These are phyloP conservation scores for Struthio camelus DNA, from an alignment of 2,113 vertebrate genomes.

Conservation along the genomic window DNA sequence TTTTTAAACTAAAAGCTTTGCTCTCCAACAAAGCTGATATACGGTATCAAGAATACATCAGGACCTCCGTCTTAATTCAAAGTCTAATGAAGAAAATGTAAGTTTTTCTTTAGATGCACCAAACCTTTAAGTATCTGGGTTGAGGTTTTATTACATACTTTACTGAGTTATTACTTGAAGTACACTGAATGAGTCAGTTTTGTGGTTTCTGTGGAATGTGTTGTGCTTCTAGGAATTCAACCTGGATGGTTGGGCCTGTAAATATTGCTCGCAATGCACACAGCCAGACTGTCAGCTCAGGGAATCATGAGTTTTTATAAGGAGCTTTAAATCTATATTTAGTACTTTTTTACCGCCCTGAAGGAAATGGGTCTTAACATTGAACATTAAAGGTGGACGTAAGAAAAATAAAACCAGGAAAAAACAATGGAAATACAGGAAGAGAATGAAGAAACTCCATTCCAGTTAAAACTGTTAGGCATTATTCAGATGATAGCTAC, in stretches of 20 bases:
- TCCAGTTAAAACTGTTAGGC: neutral
- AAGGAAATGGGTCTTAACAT: neutral
- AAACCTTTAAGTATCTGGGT: neutral
- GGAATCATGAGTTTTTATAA: neutral
- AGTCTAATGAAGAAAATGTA: neutral
- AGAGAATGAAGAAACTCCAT: neutral
- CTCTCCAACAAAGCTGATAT: neutral
- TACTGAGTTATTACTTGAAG: neutral
- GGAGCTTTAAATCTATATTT: neutral
- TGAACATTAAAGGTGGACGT: neutral
- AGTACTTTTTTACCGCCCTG: neutral
- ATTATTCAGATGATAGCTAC: neutral
- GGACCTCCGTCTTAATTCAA: neutral
- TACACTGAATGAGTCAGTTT: neutral
- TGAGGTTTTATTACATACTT: neutral
- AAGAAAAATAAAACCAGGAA: neutral
- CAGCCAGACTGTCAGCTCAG: neutral
- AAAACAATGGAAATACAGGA: neutral
- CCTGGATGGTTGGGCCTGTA: neutral
- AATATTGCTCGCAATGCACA: rapidly evolving
- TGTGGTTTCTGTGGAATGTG: conserved; percentile 36
- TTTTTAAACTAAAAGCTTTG: neutral
- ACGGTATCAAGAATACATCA: neutral
- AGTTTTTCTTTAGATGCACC: neutral
- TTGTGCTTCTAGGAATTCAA: conserved; percentile 7